These are phyloP conservation scores for Triplophysa bombifrons DNA, from an alignment of 2,797 vertebrate genomes.

Conservation along the genomic window DNA sequence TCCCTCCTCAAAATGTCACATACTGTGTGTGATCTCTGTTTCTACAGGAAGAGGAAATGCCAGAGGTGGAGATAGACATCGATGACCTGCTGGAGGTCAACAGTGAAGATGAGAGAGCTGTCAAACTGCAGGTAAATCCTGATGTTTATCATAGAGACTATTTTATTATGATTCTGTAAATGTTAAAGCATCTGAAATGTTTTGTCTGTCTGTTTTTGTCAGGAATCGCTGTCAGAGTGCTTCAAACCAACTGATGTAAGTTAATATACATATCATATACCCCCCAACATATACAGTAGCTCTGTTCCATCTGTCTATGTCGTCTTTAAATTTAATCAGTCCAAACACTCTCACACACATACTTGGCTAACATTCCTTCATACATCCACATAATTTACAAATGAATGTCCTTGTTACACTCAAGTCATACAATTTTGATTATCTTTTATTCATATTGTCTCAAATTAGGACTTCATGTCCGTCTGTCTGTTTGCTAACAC, in stretches of 20 bases:
- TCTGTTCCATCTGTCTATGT: background rate
- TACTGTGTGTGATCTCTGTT: background rate
- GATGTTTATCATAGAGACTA: background rate
- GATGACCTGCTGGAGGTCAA: slow-evolving; percentile 93
- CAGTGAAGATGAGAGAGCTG: slow-evolving; percentile 91
- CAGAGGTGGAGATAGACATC: slow-evolving; percentile 97
- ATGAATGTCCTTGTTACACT: background rate
- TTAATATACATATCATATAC: background rate
- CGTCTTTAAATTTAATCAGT: background rate
- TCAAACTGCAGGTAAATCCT: slow-evolving; percentile 88
- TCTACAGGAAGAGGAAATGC: slow-evolving; percentile 68
- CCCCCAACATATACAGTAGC: background rate
- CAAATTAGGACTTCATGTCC: background rate
- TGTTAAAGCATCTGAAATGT: background rate
- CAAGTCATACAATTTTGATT: too few relatives aligned
- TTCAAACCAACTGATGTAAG: background rate
- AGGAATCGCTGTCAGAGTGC: background rate
- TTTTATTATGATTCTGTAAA: background rate
- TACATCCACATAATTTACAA: too few relatives aligned
- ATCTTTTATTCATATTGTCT: too few relatives aligned
- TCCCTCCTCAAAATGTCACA: background rate
- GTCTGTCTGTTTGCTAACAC: background rate
- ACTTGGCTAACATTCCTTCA: background rate
- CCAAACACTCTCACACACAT: background rate
- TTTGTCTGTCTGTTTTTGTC: background rate